A percentile compares a stretch with the other conserved stretches of the same genome.
Conservation (phyloP, 2,113 vertebrate species). For the Acanthisitta chloris region DNA sequence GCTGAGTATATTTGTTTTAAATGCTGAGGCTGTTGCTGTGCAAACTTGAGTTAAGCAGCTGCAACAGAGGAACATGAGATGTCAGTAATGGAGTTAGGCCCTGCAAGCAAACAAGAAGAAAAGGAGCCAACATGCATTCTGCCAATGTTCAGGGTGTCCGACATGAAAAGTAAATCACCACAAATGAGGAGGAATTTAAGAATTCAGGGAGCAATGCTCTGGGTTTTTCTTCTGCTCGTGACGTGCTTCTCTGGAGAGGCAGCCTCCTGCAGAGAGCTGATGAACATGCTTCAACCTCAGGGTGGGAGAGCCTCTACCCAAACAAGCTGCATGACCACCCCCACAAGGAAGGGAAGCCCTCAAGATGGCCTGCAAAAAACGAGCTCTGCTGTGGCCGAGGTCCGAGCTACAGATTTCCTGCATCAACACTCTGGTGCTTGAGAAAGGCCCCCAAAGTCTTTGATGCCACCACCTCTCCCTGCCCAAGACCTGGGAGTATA, state of each 20-base stretch:
- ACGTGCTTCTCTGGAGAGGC: not conserved
- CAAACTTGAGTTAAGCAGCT: not conserved
- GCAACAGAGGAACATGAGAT: not conserved
- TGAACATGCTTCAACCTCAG: not conserved
- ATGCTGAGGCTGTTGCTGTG: not conserved
- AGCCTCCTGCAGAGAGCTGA: not conserved
- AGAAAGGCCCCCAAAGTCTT: not conserved
- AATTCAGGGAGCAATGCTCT: not conserved
- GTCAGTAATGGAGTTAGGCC: not conserved
- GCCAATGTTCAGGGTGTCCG: not conserved
- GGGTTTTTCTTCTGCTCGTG: not conserved
- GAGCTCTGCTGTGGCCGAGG: not conserved
- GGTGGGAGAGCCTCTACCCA: not conserved
- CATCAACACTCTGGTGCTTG: not conserved
- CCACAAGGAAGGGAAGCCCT: not conserved
- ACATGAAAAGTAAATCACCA: not conserved
- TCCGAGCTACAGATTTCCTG: not conserved
- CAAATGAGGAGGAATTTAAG: not conserved
- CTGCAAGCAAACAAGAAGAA: not conserved
- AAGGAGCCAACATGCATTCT: not conserved
- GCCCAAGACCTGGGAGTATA: fast-evolving
- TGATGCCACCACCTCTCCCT: not conserved
- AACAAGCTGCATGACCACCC: not conserved
- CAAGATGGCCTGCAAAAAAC: not conserved
- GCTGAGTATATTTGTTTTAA: not conserved